These are phyloP conservation scores for Ciconia stormi DNA, from an alignment of 2,113 vertebrate species.

Conservation along the genomic window DNA sequence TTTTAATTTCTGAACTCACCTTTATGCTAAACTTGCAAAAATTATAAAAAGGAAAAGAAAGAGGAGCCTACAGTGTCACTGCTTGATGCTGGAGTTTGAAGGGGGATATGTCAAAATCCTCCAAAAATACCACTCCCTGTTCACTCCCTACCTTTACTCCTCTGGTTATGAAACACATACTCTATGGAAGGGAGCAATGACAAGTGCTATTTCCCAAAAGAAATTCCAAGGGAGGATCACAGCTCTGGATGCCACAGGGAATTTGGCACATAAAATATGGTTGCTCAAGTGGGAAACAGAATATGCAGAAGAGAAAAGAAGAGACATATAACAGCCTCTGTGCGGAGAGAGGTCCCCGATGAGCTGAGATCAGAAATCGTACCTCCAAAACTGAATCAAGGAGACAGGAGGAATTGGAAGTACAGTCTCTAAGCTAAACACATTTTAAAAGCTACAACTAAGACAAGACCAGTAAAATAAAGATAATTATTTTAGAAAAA, in stretches of 20 bases:
- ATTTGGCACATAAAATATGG: not conserved
- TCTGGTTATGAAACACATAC: not conserved
- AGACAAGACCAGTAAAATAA: not conserved
- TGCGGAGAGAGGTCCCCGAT: accelerated
- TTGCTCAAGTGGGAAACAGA: not conserved
- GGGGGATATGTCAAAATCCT: not conserved
- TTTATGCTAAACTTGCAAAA: not conserved
- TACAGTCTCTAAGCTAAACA: not conserved
- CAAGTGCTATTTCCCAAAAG: not conserved
- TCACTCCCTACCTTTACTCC: not conserved
- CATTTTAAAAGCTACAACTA: not conserved
- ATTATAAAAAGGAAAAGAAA: not conserved
- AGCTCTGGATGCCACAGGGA: not conserved
- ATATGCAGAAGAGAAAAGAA: not conserved
- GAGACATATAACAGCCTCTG: not conserved
- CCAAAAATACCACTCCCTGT: not conserved
- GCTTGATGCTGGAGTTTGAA: not conserved
- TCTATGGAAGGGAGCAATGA: not conserved
- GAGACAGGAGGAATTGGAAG: not conserved
- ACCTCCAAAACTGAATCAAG: not conserved
- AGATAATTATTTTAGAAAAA: not conserved
- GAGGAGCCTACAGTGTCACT: not conserved
- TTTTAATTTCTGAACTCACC: not conserved
- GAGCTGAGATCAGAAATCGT: not conserved
- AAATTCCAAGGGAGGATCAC: not conserved